A percentile compares a stretch with the other conserved stretches of the same genome.
Evolutionary conservation across 2,113 vertebrate species (phyloP).

Genomic region (Tichodroma muraria): DNA sequence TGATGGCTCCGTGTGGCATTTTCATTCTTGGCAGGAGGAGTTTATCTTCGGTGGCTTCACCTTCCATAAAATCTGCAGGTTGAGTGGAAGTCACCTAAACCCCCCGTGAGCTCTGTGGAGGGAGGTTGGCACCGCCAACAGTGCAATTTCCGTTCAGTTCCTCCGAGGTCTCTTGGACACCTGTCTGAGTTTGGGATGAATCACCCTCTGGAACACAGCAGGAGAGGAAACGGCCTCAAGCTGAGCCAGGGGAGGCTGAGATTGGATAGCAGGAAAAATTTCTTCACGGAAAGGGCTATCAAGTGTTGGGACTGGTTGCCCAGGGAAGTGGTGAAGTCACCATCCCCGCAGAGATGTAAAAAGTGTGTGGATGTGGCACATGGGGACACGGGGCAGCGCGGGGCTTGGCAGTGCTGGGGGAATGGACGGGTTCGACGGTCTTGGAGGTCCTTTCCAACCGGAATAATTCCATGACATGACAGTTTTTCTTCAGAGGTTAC

Average conservation of each 20-base stretch:
- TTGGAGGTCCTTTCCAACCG: background rate
- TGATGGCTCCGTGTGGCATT: accelerated
- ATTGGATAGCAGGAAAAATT: background rate
- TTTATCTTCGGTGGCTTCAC: background rate
- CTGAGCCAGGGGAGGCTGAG: background rate
- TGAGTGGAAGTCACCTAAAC: background rate
- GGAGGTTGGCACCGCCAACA: accelerated
- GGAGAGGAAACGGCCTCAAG: background rate
- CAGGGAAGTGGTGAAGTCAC: background rate
- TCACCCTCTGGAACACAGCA: background rate
- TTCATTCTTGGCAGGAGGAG: background rate
- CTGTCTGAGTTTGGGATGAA: background rate
- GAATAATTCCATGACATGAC: background rate
- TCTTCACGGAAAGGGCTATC: background rate
- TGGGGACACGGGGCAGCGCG: accelerated
- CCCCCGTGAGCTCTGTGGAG: no score
- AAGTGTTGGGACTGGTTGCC: background rate
- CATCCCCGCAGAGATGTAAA: background rate
- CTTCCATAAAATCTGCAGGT: background rate
- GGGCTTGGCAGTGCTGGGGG: background rate
- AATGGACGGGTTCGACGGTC: accelerated
- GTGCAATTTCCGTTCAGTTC: no score
- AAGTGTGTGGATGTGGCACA: accelerated
- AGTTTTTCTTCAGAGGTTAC: background rate
- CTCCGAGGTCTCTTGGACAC: background rate